Conservation (phyloP, 2,888 invertebrate species). For the Amblyjoppa fuscipennis region DNA sequence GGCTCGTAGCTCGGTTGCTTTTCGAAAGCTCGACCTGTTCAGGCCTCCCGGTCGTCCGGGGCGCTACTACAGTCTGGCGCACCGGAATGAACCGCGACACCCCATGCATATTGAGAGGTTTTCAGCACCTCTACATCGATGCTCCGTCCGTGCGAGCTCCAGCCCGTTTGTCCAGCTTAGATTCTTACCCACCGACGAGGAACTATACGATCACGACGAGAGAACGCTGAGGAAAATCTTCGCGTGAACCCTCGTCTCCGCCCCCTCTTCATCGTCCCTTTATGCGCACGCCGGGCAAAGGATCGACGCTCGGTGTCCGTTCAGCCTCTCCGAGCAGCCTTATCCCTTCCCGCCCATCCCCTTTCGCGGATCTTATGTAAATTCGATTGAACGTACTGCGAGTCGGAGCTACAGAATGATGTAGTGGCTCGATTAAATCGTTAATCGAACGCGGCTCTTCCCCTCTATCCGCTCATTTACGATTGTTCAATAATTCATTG, state of each 20-base stretch:
- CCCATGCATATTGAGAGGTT: slow-evolving; percentile 67
- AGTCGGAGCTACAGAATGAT: slow-evolving; percentile 18
- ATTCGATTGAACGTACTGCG: slow-evolving; percentile 63
- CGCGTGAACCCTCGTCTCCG: neutral
- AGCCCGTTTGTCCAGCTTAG: neutral
- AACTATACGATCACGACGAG: neutral
- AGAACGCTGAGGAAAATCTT: slow-evolving; percentile 13
- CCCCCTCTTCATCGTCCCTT: slow-evolving; percentile 10
- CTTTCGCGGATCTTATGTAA: slow-evolving; percentile 57
- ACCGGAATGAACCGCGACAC: slow-evolving; percentile 62
- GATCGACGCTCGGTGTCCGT: neutral
- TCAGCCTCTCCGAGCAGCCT: neutral
- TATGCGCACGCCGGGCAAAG: slow-evolving; percentile 16
- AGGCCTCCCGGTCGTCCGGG: neutral
- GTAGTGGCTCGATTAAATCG: slow-evolving; percentile 69
- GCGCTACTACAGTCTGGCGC: too few species aligned
- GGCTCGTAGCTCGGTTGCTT: neutral
- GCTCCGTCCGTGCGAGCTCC: neutral
- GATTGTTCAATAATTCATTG: slow-evolving; percentile 72
- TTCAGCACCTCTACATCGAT: slow-evolving; percentile 29
- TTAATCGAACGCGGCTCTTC: slow-evolving; percentile 68
- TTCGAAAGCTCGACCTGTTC: neutral
- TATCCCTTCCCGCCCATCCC: neutral
- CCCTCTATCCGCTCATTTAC: slow-evolving; percentile 68
- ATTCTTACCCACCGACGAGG: neutral